phyloP scores from a whole-genome alignment of 2,113 vertebrate genomes.

The Corapipo altera region DNA sequence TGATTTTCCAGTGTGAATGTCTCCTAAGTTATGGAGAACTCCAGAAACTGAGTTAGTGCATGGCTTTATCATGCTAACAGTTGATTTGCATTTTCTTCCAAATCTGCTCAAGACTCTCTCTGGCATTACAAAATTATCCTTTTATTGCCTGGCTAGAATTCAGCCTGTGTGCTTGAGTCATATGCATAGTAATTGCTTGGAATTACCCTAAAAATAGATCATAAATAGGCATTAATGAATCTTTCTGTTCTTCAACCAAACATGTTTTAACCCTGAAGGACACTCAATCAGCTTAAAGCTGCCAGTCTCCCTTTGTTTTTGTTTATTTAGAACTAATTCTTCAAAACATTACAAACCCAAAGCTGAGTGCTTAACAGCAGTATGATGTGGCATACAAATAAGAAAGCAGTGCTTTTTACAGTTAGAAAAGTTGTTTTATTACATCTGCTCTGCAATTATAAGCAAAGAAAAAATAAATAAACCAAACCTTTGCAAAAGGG shows the following conservation, averaged over 20 bases:
- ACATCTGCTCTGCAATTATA: not conserved
- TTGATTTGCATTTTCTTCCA: not conserved
- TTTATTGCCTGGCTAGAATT: conserved; percentile 7
- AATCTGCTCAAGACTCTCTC: not conserved
- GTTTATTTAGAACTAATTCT: not conserved
- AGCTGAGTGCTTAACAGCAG: not conserved
- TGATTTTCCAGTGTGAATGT: not conserved
- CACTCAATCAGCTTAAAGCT: not conserved
- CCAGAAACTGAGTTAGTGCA: not conserved
- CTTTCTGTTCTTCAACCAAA: not conserved
- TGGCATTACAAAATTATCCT: not conserved
- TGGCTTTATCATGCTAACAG: not conserved
- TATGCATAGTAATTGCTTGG: conserved; percentile 1
- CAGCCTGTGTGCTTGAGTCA: not conserved
- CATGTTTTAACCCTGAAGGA: not conserved
- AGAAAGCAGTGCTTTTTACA: not conserved
- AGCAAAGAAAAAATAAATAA: not conserved
- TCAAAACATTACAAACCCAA: not conserved
- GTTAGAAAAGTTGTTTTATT: not conserved
- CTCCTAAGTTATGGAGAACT: not conserved
- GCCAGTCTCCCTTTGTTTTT: not conserved
- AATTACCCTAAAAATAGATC: conserved; percentile 37
- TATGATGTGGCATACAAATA: not conserved
- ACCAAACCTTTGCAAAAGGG: not conserved
- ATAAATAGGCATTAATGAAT: conserved; percentile 9